Evolutionary conservation across 2,113 vertebrate species (phyloP), one percentile per base, ranked within the genome.

Genomic region (Sterna hirundo): DNA sequence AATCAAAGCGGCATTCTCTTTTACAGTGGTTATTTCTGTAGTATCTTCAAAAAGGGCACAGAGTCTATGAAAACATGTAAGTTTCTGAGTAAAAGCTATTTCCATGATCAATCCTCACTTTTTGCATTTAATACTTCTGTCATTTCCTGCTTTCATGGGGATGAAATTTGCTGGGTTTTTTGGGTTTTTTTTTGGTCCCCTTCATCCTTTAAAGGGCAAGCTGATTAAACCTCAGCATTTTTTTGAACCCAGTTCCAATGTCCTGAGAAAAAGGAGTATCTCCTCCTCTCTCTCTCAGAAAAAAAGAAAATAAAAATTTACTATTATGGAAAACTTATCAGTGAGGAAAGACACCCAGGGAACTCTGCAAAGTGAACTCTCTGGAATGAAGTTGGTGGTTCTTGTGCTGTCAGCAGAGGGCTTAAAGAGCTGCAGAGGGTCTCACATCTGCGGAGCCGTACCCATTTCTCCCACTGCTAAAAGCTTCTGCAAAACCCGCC

Each of bases 1-100:
- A 96, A 95, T 98, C 98, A 98, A 98, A 98, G 98, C 95, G 2
- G 91, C 97, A 97, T 98, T 98, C 97, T 97, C 93, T 93, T 97
- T 97, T 96, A 95, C 97, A 98, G 97, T 95, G 96, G 98, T 97
- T 98, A 97, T 98, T 98, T 98, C 95, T 97, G 96, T 96, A 97
- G 83, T 97, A 93, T 97, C 97, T 98, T 98, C 97, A 98, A 94
- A 98, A 97, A 97, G 97, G 77, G 92, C 94, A 96, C 27, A 71
- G 6, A 88, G 95, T 94, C 96, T 96, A 57, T 64, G 93, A 97
- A 97, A 98, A 97, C 96, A 97, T 96, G 85, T 95, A 91, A 88
- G 92, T 83, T 95, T 97, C 74, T 72, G 79, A 96, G 80, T 95
- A 92, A 97, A 97, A 93, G 94, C 80, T 88, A 69, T 93, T 97